Evolutionary conservation across 2,797 vertebrate species (phyloP).

Genomic region (Lophius americanus): DNA sequence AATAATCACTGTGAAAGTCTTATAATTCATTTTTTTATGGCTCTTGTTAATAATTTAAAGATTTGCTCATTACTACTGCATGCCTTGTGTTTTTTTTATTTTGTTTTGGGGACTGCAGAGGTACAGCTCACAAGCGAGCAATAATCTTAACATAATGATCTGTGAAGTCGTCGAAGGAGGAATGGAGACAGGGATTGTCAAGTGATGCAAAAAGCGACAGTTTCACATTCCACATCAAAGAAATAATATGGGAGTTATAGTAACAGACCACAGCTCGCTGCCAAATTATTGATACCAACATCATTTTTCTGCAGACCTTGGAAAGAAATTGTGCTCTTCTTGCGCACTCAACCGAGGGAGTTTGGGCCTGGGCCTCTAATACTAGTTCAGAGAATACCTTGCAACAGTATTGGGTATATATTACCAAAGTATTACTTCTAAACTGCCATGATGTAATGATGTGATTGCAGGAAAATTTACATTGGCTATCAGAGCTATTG

Average conservation of each 20-base stretch:
- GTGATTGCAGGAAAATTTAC: constrained; percentile 36
- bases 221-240: constrained; percentile 63
- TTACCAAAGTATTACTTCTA: constrained; percentile 59
- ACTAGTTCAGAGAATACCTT: constrained; percentile 42
- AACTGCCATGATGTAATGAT: constrained; percentile 58
- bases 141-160: constrained; percentile 71
- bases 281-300: constrained; percentile 63
- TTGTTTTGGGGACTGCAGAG: neutral
- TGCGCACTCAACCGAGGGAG: constrained; percentile 36
- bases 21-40: constrained; percentile 46
- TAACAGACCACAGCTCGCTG: constrained; percentile 40
- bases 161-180: constrained; percentile 46
- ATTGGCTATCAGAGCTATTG: constrained; percentile 37
- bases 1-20: constrained; percentile 56
- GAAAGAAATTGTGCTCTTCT: constrained; percentile 45
- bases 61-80: constrained; percentile 50
- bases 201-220: constrained; percentile 42
- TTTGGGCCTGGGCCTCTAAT: constrained; percentile 38
- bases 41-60: constrained; percentile 50
- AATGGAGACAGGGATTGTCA: constrained; percentile 44
- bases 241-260: constrained; percentile 51
- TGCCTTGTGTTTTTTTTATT: constrained; percentile 27
- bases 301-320: constrained; percentile 43
- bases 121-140: constrained; percentile 58
- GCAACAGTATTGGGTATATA: constrained; percentile 50